Base-by-base conservation (phyloP, 2,113 vertebrate species). In the Zapornia atra region DNA sequence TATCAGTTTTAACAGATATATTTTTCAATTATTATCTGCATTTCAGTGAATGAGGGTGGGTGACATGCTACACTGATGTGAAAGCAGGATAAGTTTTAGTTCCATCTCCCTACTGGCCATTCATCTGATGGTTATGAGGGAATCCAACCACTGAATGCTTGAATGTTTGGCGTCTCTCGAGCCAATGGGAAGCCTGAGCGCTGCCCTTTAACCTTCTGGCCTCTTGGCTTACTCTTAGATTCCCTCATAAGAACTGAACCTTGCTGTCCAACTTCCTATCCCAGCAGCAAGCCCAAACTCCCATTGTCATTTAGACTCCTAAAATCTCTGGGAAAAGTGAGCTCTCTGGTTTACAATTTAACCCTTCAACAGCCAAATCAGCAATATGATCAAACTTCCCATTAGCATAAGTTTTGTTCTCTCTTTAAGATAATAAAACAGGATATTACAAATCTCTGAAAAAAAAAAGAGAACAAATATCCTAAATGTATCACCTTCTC, bases 181-280 rank as follows among this genome's bases (percentile, higher is more conserved):
- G 40, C 65, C 4, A 42, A 86, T 78, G 77, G 77, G 88, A 94
- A 96, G 91, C 83, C 77, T 94, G 88, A 94, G 76, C 19, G 0
- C 42, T 94, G 95, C 86, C 86, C 92, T 96, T 97, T 97, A 97
- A 95, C 92, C 92, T 96, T 56, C 72, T 92, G 89, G 83, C 92
- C 89, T 91, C 91, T 92, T 96, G 76, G 68, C 80, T 95, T 94
- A 86, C 80, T 92, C 83, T 88, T 90, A 88, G 60, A 88, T 84
- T 94, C 86, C 69, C 86, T 61, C 56, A 16, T 57, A 86, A 93
- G 78, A 93, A 42, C 76, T 94, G 92, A 92, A 95, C 60, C 82
- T 95, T 91, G 72, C 96, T 2, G 3, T 89, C 94, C 80, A 64
- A 82, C 91, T 97, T 97, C 92, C 94, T 94, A 92, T 79, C 86